Conservation (phyloP, 1,140 invertebrate genomes). For the Octopus bimaculoides region DNA sequence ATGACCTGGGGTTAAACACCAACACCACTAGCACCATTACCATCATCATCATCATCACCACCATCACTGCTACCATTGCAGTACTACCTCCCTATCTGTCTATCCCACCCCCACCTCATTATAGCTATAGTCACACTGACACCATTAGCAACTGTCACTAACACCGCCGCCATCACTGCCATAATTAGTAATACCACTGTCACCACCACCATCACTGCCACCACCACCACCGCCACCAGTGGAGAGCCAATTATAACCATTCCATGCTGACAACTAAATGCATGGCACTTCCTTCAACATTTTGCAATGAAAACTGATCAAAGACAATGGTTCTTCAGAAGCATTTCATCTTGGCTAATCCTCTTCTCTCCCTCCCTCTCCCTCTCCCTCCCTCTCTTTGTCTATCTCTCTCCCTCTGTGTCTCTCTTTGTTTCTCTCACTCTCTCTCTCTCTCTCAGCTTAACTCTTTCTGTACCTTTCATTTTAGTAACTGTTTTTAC, state of each 20-base stretch:
- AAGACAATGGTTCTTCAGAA: background rate
- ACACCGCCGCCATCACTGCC: too few species aligned
- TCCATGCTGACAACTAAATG: background rate
- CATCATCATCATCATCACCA: too few species aligned
- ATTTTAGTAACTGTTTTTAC: background rate
- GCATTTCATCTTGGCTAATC: background rate
- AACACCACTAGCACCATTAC: too few species aligned
- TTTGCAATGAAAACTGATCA: background rate
- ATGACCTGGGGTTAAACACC: too few species aligned
- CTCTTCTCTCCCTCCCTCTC: background rate
- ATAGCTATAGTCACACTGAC: too few species aligned
- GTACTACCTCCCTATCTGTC: too few species aligned
- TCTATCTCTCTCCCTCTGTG: background rate
- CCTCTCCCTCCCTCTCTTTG: background rate
- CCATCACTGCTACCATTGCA: too few species aligned
- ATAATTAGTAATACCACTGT: too few species aligned
- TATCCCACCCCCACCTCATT: too few species aligned
- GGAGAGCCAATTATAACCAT: background rate
- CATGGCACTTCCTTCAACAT: background rate
- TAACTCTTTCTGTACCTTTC: background rate
- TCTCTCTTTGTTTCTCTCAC: background rate
- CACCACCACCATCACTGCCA: too few species aligned
- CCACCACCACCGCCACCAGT: too few species aligned
- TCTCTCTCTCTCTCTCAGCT: background rate
- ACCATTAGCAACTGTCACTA: too few species aligned